Base-by-base conservation (phyloP, 2,113 vertebrate genomes). In the Elanoides forficatus region DNA sequence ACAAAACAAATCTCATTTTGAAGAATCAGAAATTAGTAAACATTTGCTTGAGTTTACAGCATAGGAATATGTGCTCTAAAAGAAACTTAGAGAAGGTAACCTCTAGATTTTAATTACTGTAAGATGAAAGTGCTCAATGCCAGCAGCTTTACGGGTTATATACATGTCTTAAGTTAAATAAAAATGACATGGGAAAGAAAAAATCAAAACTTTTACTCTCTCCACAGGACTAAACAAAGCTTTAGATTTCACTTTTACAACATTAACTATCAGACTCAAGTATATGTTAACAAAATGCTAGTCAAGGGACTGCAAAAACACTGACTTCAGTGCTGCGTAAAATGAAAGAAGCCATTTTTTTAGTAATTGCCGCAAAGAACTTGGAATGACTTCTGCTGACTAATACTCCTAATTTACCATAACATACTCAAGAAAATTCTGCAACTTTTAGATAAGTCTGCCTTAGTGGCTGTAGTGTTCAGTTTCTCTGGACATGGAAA, bases 401-500 rank as follows among this genome's bases (percentile, higher is more conserved):
- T 67, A 56, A 60, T 60, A 47, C 30, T 84, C 38, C 63, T 67
- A 65, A 30, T 43, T 90, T 76, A 95, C 34, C 42, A 14, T 22
- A 36, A n/a, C 12, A 52, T 2, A 20, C 47, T 66, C 73, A 58
- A 60, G 47, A 58, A 91, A 67, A 48, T 62, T 66, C 30, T 43
- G 36, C 63, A 76, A 53, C 74, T 92, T 95, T 92, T 62, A 84
- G 40, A 58, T 25, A 32, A 52, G 22, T n/a, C 42, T 73, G 48
- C 30, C 32, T 62, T 82, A 30, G 23, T n/a, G 20, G 47, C 48
- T 75, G 43, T 29, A 73, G 68, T 4, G 23, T 27, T 90, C 56
- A 63, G 52, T 88, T 86, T 95, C 62, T 66, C 65, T 59, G 32
- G 59, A 60, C 52, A 67, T 63, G 48, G 55, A 94, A 94, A 94